Evolutionary conservation across 64 coral and sea anemone species (phyloP).

Genomic region (Montipora sp.): DNA sequence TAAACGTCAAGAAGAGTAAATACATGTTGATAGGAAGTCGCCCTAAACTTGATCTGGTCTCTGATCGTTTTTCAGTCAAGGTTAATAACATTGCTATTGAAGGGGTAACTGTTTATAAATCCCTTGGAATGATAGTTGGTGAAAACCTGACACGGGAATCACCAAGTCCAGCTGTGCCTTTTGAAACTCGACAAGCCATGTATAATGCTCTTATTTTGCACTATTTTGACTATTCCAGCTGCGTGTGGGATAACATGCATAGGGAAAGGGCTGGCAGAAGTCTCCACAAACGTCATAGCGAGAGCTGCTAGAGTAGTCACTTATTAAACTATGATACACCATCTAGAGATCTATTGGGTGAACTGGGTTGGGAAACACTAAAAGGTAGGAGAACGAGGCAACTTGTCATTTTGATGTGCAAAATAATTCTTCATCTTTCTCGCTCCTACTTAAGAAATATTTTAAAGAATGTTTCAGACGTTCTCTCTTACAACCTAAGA

Average conservation of each 20-base stretch:
- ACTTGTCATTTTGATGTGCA: neutral
- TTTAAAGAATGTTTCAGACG: neutral
- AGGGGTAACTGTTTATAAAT: neutral
- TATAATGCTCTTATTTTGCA: too few species aligned
- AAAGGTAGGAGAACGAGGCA: neutral
- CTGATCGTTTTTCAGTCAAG: neutral
- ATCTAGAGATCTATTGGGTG: neutral
- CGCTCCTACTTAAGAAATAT: too few species aligned
- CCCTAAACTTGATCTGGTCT: neutral
- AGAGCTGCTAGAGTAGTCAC: neutral
- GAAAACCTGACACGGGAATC: too few species aligned
- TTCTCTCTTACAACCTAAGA: neutral
- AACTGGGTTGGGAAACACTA: neutral
- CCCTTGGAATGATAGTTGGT: neutral
- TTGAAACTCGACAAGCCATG: too few species aligned
- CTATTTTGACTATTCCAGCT: neutral
- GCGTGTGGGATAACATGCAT: neutral
- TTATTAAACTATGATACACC: neutral
- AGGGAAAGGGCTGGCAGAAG: neutral
- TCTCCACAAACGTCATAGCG: neutral
- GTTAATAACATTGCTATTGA: neutral
- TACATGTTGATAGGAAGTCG: slow-evolving; percentile 4
- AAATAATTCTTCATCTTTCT: neutral
- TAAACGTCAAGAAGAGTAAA: neutral
- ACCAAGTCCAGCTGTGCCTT: too few species aligned